Base-by-base conservation (phyloP, 1,140 invertebrate species). In the Micrasema longulum region DNA sequence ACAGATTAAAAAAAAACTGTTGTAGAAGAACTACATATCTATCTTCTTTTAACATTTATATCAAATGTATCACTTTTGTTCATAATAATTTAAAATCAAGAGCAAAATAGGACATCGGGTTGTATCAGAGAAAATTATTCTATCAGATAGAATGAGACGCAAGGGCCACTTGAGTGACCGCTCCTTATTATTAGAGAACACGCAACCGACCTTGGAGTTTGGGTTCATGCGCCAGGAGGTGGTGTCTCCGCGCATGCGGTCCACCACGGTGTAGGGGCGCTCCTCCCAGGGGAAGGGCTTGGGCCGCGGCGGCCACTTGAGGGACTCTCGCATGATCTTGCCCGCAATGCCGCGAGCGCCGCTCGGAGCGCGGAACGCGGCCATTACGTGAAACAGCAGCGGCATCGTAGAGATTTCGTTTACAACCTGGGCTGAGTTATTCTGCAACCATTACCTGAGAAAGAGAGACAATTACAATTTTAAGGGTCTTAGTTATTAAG, bases 211-310 rank as follows among this genome's bases (percentile, higher is more conserved):
- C 76, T 87, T 88, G 0, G 85, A 80, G 77, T 88, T 88, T 12
- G 87, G 80, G 60, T 83, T 86, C 31, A 88, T 82, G 41, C 89
- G 84, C 50, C 86, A 81, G 0, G 87, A 87, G 1, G 89, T 90
- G 72, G 85, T 86, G 78, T 91, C 89, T 52, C 85, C 82, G 0
- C 88, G 76, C 2, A 45, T 12, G 62, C 86, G 83, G 35, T 86
- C 79, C 0, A 88, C 60, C 36, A 85, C 79, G 7, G 78, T 85
- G 74, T 87, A 90, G 18, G 83, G 80, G 77, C 89, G 89, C 23
- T 87, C 87, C 50, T 87, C 85, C 77, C 90, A 91, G 48, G 88
- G 87, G 78, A 88, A 90, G 0, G 89, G 89, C 31, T 84, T 78
- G 38, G 84, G 87, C 74, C 88, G 89, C 0, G 83, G 80, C 2